phyloP scores from a whole-genome alignment of 2,888 invertebrate genomes.

The Amblyteles armatorius region DNA sequence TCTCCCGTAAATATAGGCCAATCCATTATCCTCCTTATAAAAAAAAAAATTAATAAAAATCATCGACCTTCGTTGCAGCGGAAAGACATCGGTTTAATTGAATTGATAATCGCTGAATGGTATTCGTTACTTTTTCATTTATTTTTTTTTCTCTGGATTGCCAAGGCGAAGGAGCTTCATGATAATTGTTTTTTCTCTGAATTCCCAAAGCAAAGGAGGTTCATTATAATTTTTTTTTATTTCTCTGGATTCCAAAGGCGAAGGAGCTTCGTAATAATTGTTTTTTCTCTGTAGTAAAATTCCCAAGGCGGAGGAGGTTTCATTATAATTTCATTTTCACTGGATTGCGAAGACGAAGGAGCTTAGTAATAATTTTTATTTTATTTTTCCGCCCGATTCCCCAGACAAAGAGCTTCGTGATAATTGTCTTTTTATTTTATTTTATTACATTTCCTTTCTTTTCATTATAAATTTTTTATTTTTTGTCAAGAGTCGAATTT shows the following conservation, averaged over 20 bases:
- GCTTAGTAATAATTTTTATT: no score
- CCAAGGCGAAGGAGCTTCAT: no score
- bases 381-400: no score
- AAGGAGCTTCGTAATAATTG: no score
- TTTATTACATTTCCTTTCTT: background rate
- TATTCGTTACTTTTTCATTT: background rate
- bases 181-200: no score
- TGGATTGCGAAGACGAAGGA: no score
- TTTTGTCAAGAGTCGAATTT: background rate
- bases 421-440: background rate
- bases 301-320: no score
- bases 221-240: no score
- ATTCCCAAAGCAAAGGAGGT: no score
- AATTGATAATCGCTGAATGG: slow-evolving; percentile 35
- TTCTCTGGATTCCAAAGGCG: no score
- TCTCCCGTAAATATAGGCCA: background rate
- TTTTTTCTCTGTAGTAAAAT: no score
- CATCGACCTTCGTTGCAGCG: background rate
- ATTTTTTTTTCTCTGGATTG: background rate
- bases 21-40: background rate
- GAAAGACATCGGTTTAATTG: slow-evolving; percentile 34
- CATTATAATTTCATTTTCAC: no score
- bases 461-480: background rate
- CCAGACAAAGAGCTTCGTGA: background rate
- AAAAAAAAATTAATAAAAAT: background rate